Conservation (phyloP, 2,888 invertebrate species). For the Caprella mutica region DNA sequence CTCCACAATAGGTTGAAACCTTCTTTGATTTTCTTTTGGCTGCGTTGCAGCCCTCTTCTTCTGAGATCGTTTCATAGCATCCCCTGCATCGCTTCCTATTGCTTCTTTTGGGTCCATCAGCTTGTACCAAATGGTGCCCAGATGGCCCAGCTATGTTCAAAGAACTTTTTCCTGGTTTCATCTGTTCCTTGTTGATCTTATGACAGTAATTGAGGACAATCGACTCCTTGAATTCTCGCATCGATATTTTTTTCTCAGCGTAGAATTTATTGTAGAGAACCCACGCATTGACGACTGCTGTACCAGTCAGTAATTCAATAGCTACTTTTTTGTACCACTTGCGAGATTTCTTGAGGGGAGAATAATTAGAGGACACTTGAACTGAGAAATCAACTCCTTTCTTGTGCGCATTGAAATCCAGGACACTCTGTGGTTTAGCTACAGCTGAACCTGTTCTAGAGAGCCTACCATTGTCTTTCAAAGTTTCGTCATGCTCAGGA, state of each 20-base stretch:
- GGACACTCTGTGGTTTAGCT: slow-evolving; percentile 13
- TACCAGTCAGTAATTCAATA: slow-evolving; percentile 9
- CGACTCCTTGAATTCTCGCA: slow-evolving; percentile 10
- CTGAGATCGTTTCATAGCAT: too few species aligned
- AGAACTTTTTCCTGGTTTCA: neutral
- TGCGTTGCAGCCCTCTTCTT: too few species aligned
- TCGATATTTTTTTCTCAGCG: slow-evolving; percentile 7
- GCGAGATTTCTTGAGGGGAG: slow-evolving; percentile 8
- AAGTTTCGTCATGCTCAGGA: slow-evolving; percentile 12
- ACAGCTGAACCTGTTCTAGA: slow-evolving; percentile 7
- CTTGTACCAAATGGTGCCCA: neutral
- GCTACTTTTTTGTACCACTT: slow-evolving; percentile 15
- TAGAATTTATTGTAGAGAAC: slow-evolving; percentile 10
- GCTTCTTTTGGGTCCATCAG: too few species aligned
- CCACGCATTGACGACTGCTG: slow-evolving; percentile 10
- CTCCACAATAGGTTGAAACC: too few species aligned
- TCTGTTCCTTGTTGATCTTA: neutral
- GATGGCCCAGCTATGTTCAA: neutral
- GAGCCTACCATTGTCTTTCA: slow-evolving; percentile 4
- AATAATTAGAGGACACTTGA: slow-evolving; percentile 17
- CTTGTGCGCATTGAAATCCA: slow-evolving; percentile 12
- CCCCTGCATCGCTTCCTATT: too few species aligned
- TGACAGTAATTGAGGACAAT: neutral
- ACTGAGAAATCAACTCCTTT: slow-evolving; percentile 17
- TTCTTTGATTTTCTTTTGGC: too few species aligned